Conservation (phyloP, 64 coral and sea anemone genomes). For the Orbicella faveolata region DNA sequence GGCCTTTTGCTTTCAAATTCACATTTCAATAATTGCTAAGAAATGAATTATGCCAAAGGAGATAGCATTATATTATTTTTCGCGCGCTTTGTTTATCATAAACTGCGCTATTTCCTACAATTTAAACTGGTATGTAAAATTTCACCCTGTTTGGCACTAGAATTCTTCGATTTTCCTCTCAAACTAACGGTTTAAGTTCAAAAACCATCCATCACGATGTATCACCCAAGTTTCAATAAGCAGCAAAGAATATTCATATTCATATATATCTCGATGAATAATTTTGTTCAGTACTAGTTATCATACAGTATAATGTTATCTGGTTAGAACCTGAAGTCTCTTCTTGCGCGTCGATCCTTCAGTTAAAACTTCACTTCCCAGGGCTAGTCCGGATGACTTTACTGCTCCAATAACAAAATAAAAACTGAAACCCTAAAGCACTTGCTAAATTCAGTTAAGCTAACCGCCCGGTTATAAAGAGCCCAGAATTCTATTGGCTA, state of each 20-base stretch:
- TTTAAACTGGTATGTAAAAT: too few species aligned
- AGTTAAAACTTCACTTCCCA: neutral
- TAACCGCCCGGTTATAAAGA: neutral
- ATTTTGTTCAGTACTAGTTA: neutral
- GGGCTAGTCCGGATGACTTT: neutral
- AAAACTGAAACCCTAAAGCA: neutral
- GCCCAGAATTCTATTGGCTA: neutral
- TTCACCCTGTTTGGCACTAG: too few species aligned
- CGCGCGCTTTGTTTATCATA: neutral
- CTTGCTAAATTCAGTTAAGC: neutral
- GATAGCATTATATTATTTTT: neutral
- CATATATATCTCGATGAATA: neutral
- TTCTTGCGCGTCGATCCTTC: neutral
- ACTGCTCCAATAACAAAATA: neutral
- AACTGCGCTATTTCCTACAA: too few species aligned
- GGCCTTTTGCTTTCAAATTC: neutral
- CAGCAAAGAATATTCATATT: neutral
- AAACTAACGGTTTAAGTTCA: neutral
- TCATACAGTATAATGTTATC: neutral
- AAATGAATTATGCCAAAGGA: neutral
- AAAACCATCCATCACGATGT: neutral
- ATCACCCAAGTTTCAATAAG: neutral
- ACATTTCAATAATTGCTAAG: neutral
- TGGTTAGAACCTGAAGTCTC: neutral
- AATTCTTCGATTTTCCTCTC: neutral